Evolutionary conservation across 1,140 invertebrate species (phyloP).

Genomic region (Drosophila miranda): DNA sequence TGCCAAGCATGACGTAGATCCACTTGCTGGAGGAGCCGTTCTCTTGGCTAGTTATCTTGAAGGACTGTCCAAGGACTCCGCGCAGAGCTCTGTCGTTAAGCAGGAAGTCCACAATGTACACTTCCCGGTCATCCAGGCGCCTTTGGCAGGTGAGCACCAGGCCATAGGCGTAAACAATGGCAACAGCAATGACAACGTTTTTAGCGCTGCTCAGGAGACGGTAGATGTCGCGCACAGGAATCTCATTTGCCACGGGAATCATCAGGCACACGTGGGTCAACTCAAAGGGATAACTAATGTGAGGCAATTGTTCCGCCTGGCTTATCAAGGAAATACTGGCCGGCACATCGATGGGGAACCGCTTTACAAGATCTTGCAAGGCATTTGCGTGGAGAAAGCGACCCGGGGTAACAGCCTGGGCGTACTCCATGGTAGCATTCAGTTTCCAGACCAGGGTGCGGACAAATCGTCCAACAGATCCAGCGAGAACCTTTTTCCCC

Average conservation of each 20-base stretch:
- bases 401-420: conserved; percentile 8
- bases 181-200: conserved; percentile 24
- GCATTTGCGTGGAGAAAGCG: conserved; percentile 15
- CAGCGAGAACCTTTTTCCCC: conserved; percentile 35
- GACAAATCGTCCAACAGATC: conserved; percentile 61
- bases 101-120: conserved; percentile 33
- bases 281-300: conserved; percentile 55
- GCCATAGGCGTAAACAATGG: conserved; percentile 40
- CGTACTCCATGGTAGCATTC: conserved; percentile 51
- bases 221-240: conserved; percentile 52
- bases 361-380: conserved; percentile 11
- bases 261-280: conserved; percentile 64
- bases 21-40: conserved; percentile 4
- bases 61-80: conserved; percentile 58
- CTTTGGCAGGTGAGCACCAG: conserved; percentile 27
- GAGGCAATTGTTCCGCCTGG: conserved; percentile 17
- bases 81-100: conserved; percentile 58
- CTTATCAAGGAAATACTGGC: conserved; percentile 30
- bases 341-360: conserved; percentile 50
- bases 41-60: conserved; percentile 5
- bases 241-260: conserved; percentile 48
- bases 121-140: background rate
- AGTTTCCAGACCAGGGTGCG: conserved; percentile 57
- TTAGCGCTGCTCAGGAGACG: conserved; percentile 21
- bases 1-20: conserved; percentile 45